Conservation (phyloP, 2,113 vertebrate species). For the Malaclemys terrapin region DNA sequence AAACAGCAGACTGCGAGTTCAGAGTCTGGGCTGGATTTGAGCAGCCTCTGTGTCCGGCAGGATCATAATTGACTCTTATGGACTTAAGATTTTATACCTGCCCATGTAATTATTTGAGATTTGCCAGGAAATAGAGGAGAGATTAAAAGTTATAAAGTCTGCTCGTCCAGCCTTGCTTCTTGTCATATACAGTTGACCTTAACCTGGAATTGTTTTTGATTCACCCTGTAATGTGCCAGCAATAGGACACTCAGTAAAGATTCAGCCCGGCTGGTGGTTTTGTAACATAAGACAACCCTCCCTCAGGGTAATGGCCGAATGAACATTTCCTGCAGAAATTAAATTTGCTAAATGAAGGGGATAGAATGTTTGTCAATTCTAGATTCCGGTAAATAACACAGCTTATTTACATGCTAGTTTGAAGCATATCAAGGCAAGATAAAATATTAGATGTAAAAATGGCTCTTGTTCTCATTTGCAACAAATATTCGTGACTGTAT, state of each 20-base stretch:
- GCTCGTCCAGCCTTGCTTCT: conserved; percentile 5
- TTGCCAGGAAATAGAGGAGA: background rate
- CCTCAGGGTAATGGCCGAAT: background rate
- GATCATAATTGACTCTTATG: conserved; percentile 43
- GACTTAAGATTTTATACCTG: conserved; percentile 50
- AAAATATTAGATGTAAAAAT: conserved; percentile 18
- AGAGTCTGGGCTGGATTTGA: conserved; percentile 50
- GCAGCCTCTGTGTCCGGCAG: conserved; percentile 29
- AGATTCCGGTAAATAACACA: background rate
- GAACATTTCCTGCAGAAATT: conserved; percentile 28
- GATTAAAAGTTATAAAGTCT: conserved; percentile 20
- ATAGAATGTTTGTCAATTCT: conserved; percentile 12
- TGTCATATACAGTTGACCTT: background rate
- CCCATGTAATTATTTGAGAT: conserved; percentile 8
- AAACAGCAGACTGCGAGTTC: conserved; percentile 48
- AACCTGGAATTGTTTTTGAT: background rate
- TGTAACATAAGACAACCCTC: conserved; percentile 13
- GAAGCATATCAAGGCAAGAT: background rate
- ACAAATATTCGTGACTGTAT: background rate
- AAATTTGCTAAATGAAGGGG: conserved; percentile 43
- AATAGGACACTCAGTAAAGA: background rate
- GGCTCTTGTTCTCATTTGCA: conserved; percentile 29
- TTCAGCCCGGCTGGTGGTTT: background rate
- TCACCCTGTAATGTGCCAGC: background rate
- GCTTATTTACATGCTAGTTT: conserved; percentile 22